These are phyloP conservation scores for Eudyptes chrysolophus DNA, from an alignment of 2,113 vertebrate species.

Conservation along the genomic window DNA sequence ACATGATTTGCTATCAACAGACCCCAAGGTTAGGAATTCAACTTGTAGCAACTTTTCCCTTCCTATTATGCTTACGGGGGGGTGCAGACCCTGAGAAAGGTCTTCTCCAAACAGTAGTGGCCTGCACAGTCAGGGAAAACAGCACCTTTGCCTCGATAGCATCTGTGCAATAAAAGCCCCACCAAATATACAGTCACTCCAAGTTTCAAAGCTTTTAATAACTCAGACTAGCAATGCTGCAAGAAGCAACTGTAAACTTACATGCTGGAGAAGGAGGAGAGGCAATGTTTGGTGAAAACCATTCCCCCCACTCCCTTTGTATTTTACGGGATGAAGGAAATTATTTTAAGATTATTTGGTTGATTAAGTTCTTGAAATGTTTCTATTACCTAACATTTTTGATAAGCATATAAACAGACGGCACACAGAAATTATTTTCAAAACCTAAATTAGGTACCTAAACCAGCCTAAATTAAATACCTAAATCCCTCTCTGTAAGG, in stretches of 20 bases:
- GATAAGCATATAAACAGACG: background rate
- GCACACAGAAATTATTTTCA: background rate
- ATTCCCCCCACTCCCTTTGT: fast-evolving
- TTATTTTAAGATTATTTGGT: background rate
- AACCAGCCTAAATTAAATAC: background rate
- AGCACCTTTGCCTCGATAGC: background rate
- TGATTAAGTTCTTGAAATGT: background rate
- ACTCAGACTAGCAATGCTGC: background rate
- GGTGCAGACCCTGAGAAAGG: background rate
- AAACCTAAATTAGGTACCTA: background rate
- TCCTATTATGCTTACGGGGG: background rate
- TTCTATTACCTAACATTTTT: background rate
- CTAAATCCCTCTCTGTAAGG: background rate
- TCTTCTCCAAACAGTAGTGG: background rate
- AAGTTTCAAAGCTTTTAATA: background rate
- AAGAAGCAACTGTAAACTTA: background rate
- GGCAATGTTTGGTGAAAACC: background rate
- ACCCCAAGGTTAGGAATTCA: background rate
- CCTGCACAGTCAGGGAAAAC: background rate
- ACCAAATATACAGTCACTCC: background rate
- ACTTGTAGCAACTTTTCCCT: background rate
- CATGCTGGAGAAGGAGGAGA: background rate
- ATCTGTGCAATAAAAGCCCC: background rate
- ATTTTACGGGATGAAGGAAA: background rate
- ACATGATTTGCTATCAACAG: background rate